These are phyloP conservation scores for Cyclopterus lumpus DNA, from an alignment of 2,797 vertebrate species.

Conservation along the genomic window DNA sequence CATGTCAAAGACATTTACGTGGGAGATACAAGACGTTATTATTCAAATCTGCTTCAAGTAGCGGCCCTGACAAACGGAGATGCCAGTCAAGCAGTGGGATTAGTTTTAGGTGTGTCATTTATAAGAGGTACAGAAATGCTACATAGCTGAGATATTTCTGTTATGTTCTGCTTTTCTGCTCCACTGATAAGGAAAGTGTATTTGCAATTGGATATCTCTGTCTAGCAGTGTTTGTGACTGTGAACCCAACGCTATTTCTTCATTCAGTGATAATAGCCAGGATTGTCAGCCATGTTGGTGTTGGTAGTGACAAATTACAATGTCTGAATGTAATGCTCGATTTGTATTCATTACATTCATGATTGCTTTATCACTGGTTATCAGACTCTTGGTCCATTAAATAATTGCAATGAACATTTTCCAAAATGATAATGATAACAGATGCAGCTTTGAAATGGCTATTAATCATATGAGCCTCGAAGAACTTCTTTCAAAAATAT, in stretches of 20 bases:
- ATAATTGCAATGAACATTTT: conserved; percentile 4
- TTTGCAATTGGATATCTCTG: conserved; percentile 42
- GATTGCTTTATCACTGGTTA: conserved; percentile 13
- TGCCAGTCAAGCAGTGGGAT: conserved; percentile 64
- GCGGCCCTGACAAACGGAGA: conserved; percentile 49
- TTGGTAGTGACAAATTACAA: conserved; percentile 21
- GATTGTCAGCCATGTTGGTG: conserved; percentile 25
- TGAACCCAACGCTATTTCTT: conserved; percentile 7
- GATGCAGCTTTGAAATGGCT: background rate
- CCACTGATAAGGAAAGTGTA: conserved; percentile 44
- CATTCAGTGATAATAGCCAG: conserved; percentile 34
- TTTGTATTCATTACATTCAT: conserved; percentile 9
- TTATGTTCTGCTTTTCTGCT: conserved; percentile 33
- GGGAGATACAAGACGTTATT: conserved; percentile 45
- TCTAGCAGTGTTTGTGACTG: conserved; percentile 24
- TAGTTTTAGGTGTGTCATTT: conserved; percentile 64
- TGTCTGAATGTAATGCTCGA: conserved; percentile 12
- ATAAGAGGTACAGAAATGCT: conserved; percentile 35
- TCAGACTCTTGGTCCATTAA: background rate
- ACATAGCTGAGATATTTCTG: conserved; percentile 25
- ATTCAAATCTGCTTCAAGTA: conserved; percentile 62
- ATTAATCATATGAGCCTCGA: background rate
- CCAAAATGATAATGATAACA: background rate
- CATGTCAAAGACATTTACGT: conserved; percentile 50
- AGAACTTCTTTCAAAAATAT: background rate